Evolutionary conservation across 2,888 invertebrate genomes (phyloP), one percentile per base, ranked within the genome.

Genomic region (Congeria kusceri): DNA sequence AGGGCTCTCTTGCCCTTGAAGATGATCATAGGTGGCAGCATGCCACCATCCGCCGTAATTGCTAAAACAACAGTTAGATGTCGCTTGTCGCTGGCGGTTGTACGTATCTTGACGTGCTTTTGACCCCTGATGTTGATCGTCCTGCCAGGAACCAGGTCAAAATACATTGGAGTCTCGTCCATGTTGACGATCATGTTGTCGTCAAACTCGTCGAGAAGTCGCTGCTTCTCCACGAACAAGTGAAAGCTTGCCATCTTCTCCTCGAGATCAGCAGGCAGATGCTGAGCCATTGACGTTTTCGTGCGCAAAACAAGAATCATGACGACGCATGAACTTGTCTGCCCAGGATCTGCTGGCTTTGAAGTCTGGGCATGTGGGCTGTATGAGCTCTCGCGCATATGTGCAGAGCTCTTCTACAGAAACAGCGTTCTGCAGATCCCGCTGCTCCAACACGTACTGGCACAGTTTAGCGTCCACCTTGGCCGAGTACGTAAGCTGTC

Each of bases 81-180:
- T 13, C 80, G 47, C 46, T 73, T 81, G 11, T 70, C 69, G 39
- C 56, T 62, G 4, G 47, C 79, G 0, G 74, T 75, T 20, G 70
- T 67, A 20, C 61, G 32, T 13, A 79, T 39, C 15, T 18, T 13
- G 18, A 74, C 66, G 56, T 20, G 58, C 28, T 65, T 74, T 4
- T 23, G 28, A 4, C 75, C 80, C 13, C 46, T 62, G 5, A 49
- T 53, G 23, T 61, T 29, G 7, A 80, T 49, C 4, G 70, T 75
- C 46, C 25, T 49, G n/a, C 53, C 47, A 3, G 74, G 81, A 15
- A 74, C 63, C 18, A 81, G 15, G 23, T 73, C 66, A 53, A 59
- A 73, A 66, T 73, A 73, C 66, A 73, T 27, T 32, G 73, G 66
- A 0, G 74, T 67, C 44, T 80, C 73, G 29, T 80, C 77, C 77